These are phyloP conservation scores for Hippocampus kuda DNA, from an alignment of 2,797 vertebrate genomes.

Conservation along the genomic window DNA sequence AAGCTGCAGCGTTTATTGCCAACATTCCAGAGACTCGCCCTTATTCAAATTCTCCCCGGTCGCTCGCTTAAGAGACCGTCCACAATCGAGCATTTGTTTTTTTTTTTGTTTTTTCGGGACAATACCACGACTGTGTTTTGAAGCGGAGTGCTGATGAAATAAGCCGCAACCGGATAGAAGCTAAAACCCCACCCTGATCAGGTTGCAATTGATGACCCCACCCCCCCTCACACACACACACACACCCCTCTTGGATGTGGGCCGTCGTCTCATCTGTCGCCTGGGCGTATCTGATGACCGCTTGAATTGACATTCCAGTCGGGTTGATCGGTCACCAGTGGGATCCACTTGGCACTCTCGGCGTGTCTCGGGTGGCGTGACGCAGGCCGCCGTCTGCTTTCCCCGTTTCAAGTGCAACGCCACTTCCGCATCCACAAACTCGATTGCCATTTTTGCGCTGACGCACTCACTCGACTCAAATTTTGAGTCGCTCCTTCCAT, in stretches of 20 bases:
- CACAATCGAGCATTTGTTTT: not conserved
- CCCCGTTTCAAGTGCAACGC: slow-evolving; percentile 59
- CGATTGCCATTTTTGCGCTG: slow-evolving; percentile 34
- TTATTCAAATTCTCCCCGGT: slow-evolving; percentile 20
- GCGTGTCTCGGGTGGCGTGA: slow-evolving; percentile 39
- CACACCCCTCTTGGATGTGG: too few species aligned
- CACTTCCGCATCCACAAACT: slow-evolving; percentile 55
- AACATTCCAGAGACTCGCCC: slow-evolving; percentile 32
- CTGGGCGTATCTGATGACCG: slow-evolving; percentile 19
- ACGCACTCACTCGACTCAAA: not conserved
- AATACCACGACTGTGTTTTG: not conserved
- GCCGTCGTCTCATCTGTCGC: slow-evolving; percentile 45
- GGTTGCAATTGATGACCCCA: slow-evolving; percentile 40
- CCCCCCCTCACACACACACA: too few species aligned
- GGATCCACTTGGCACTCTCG: slow-evolving; percentile 29
- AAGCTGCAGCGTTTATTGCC: slow-evolving; percentile 18
- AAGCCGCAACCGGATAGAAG: slow-evolving; percentile 49
- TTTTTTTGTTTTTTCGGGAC: not conserved
- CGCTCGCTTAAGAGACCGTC: slow-evolving; percentile 15
- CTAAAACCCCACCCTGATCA: slow-evolving; percentile 40
- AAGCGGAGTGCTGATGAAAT: slow-evolving; percentile 24
- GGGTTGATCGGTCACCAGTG: slow-evolving; percentile 10
- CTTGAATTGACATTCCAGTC: slow-evolving; percentile 26
- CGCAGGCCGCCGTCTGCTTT: slow-evolving; percentile 40
- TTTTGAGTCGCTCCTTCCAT: slow-evolving; percentile 31